A percentile compares a stretch with the other conserved stretches of the same genome.
phyloP scores from a whole-genome alignment of 2,888 invertebrate species.

The Tiphia femorata region DNA sequence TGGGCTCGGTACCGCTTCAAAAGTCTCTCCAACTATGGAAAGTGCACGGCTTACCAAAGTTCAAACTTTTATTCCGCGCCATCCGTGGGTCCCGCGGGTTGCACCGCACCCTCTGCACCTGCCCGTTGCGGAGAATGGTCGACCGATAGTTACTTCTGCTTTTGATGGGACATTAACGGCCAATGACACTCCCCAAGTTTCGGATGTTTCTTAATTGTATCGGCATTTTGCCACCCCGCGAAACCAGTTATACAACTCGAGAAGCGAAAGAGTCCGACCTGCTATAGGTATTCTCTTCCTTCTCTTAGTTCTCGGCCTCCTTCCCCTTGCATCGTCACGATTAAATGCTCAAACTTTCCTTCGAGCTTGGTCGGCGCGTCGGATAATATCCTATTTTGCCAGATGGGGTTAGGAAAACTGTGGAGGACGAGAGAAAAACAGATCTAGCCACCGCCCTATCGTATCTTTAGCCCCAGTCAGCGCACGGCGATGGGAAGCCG shows the following conservation, averaged over 20 bases:
- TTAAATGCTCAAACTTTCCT: slow-evolving; percentile 30
- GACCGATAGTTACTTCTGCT: no score
- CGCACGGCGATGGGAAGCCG: background rate
- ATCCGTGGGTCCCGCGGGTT: no score
- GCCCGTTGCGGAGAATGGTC: no score
- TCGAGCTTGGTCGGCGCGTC: no score
- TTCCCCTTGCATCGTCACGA: slow-evolving; percentile 3
- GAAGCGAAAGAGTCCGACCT: slow-evolving; percentile 5
- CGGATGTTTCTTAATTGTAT: background rate
- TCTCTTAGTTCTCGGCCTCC: slow-evolving; percentile 1
- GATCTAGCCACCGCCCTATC: slow-evolving; percentile 3
- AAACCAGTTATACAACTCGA: background rate
- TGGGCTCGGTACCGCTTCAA: no score
- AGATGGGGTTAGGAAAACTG: no score
- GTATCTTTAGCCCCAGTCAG: background rate
- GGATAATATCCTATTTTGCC: no score
- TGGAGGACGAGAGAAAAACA: slow-evolving; percentile 20
- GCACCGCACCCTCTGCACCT: no score
- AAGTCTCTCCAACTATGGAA: no score
- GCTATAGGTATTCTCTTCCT: background rate
- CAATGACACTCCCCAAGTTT: background rate
- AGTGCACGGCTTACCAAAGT: no score
- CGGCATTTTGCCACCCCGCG: slow-evolving; percentile 2
- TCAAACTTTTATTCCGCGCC: no score
- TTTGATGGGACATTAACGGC: background rate